Evolutionary conservation across 2,797 vertebrate genomes (phyloP), one percentile per base, ranked within the genome.

Genomic region (Podarcis siculus): DNA sequence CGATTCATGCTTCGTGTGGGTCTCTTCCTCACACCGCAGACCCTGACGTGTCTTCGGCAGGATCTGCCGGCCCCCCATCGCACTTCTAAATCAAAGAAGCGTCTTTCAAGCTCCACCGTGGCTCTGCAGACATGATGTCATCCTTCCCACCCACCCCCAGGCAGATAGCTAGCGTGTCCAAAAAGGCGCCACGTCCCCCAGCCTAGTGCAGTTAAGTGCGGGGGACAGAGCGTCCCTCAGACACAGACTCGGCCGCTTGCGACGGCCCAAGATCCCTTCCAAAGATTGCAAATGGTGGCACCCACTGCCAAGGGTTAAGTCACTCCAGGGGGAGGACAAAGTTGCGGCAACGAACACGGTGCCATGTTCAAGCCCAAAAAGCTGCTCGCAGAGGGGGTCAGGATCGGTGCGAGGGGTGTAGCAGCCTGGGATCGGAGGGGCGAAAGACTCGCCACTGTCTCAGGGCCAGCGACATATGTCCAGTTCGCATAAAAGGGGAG

Each of bases 41-140:
- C 37, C 55, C 23, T 7, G 79, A 35, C 21, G 32, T 1, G 21
- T 82, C 79, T 55, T 71, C 64, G 12, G 5, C 49, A 4, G 64
- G 45, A 23, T 72, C 55, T 45, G 37, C 19, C 55, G 55, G 23
- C 45, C 55, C 3, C 77, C 25, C 15, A 15, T 5, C 6, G 3
- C 75, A 55, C 42, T 25, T 45, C 71, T 82, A 42, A 32, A 73
- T 67, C 86, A 83, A 64, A 66, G 69, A 10, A 64, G 45, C 9
- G 82, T 10, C 49, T 89, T 79, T 73, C 37, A 79, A 49, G 49
- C 23, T 61, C 25, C 4, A 19, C 82, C 0, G 23, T 19, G 32
- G 25, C 42, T 42, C 23, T 8, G 21, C 82, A 89, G 87, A 89
- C 87, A 89, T 89, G 82, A 89, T 84, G 76, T 89, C 82, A 89